A percentile compares a stretch with the other conserved stretches of the same genome.
Conservation (phyloP, 2,797 vertebrate genomes). For the Columba guinea region DNA sequence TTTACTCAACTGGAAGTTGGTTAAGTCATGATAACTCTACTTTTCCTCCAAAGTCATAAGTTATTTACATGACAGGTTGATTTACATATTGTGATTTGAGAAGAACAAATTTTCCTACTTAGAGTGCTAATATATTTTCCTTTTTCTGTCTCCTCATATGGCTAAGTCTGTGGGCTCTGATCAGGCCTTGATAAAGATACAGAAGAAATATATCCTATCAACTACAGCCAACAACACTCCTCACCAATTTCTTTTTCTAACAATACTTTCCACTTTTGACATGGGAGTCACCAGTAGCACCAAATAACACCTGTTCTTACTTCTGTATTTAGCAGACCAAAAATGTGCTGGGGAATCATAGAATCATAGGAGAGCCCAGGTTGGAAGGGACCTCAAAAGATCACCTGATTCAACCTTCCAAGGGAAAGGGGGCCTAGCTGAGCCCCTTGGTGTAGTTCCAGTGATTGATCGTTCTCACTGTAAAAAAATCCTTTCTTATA, state of each 20-base stretch:
- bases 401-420: not conserved
- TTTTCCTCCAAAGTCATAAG: not conserved
- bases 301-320: not conserved
- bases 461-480: not conserved
- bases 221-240: not conserved
- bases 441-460: not conserved
- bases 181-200: not conserved
- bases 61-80: not conserved
- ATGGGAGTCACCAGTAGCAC: not conserved
- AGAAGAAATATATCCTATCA: not conserved
- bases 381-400: not conserved
- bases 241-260: not conserved
- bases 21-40: not conserved
- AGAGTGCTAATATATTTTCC: not conserved
- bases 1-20: not conserved
- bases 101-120: not conserved
- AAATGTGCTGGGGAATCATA: rapidly evolving
- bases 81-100: not conserved
- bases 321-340: not conserved
- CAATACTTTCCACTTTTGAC: not conserved
- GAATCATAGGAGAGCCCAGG: not conserved
- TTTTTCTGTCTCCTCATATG: not conserved
- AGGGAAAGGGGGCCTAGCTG: not conserved
- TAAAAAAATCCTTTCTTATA: not conserved
- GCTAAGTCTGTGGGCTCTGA: not conserved